Evolutionary conservation across 2,113 vertebrate genomes (phyloP), one percentile per base, ranked within the genome.

Genomic region (Salvelinus sp.): DNA sequence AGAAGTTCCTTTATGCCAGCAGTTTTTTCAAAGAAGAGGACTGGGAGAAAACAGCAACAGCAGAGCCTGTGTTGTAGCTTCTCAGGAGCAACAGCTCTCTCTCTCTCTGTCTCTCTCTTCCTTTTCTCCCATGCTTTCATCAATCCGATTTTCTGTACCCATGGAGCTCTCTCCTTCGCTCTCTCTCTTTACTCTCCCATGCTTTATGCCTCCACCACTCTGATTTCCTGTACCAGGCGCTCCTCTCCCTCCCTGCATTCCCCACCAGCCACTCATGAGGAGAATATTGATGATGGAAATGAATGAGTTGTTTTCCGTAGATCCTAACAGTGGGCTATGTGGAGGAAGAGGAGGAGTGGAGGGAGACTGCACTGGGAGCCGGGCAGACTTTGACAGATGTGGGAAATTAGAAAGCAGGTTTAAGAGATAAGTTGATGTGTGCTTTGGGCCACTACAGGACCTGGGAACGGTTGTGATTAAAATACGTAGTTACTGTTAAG

Each of bases 261-360:
- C 50, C 16, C 50, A 54, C 50, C 84, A 66, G 16, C 64, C 14
- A 69, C 88, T 89, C 89, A 82, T 84, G 87, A 91, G 79, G 70
- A 78, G 90, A 93, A 91, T 91, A 90, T 91, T 90, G 90, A 93
- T 92, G 88, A 85, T 87, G 87, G 82, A 89, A 88, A 92, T 93
- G 92, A 92, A 92, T 94, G 89, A 91, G 89, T 88, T 87, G 85
- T 89, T 85, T 84, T 88, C 83, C 88, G 86, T 86, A 82, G 84
- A 82, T 89, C 82, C 80, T 81, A 85, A 90, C 77, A 86, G 82
- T 75, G 69, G 75, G 73, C 80, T 86, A 75, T 85, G 70, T 70
- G 27, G 83, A 79, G 79, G 80, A 69, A 62, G 81, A 54, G 44
- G 73, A 54, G 69, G 72, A 82, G 77, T 5, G 16, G 76, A 67